A percentile compares a stretch with the other conserved stretches of the same genome.
phyloP scores from a whole-genome alignment of 1,140 invertebrate species.

The Bombus confusus region DNA sequence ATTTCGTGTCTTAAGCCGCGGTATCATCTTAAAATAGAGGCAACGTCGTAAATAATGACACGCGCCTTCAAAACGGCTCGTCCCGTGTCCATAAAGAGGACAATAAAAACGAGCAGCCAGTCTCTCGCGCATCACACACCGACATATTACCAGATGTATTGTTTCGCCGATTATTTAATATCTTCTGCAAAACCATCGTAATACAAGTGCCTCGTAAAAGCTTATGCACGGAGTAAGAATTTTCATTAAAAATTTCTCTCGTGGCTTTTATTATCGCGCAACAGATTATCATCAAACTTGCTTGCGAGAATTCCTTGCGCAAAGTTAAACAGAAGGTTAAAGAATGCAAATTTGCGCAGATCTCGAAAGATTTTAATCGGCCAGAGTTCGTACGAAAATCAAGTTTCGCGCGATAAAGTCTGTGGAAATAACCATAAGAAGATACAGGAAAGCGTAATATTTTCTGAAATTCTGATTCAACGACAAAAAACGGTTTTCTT shows the following conservation, averaged over 20 bases:
- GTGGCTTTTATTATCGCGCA: not conserved
- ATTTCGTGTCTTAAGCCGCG: slow-evolving; percentile 46
- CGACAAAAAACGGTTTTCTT: not conserved
- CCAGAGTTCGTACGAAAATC: no score
- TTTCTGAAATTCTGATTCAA: no score
- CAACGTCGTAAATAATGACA: slow-evolving; percentile 50
- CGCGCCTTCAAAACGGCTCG: slow-evolving; percentile 28
- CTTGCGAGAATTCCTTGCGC: not conserved
- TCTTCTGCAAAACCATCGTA: not conserved
- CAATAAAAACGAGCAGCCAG: slow-evolving; percentile 26
- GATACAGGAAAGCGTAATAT: no score
- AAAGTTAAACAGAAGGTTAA: no score
- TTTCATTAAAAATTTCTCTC: not conserved
- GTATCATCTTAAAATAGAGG: slow-evolving; percentile 50
- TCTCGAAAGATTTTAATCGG: no score
- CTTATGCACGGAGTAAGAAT: not conserved
- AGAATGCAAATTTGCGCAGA: no score
- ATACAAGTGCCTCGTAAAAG: not conserved
- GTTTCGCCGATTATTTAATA: slow-evolving; percentile 13
- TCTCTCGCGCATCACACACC: not conserved
- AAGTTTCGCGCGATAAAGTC: no score
- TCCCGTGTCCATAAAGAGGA: slow-evolving; percentile 32
- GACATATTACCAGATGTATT: not conserved
- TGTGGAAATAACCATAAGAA: no score
- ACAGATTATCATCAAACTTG: not conserved